These are phyloP conservation scores for Crocodylus rhombifer DNA, from an alignment of 2,797 vertebrate species.

Conservation along the genomic window DNA sequence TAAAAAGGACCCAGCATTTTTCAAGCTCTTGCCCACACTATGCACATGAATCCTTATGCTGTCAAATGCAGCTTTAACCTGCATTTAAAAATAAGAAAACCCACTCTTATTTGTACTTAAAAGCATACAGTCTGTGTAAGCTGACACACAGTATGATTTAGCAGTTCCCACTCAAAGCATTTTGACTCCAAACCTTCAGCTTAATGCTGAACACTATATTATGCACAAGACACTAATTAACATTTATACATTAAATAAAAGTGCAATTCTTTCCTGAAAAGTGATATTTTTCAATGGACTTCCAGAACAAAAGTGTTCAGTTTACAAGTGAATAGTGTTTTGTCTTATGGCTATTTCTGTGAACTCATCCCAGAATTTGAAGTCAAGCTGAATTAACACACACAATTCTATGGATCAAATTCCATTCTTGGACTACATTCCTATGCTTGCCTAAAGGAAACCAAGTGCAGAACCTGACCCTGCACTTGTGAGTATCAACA, in stretches of 20 bases:
- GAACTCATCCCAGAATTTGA: neutral
- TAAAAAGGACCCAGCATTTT: neutral
- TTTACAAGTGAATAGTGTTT: neutral
- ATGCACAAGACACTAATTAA: neutral
- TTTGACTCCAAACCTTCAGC: neutral
- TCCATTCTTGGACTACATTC: neutral
- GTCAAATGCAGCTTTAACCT: neutral
- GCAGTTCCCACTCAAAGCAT: neutral
- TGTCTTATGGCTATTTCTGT: neutral
- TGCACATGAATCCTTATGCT: neutral
- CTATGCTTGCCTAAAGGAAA: neutral
- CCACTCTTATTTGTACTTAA: neutral
- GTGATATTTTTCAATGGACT: neutral
- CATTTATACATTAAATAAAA: neutral
- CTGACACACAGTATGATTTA: neutral
- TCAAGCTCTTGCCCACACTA: neutral
- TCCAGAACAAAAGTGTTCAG: neutral
- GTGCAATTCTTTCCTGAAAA: neutral
- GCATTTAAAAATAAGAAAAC: neutral
- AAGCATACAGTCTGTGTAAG: neutral
- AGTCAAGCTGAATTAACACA: accelerated
- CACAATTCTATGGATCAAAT: neutral
- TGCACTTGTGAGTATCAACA: neutral
- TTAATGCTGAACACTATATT: neutral
- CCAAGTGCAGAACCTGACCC: neutral